Evolutionary conservation across 2,113 vertebrate species (phyloP).

Genomic region (Speoplatyrhinus poulsoni): DNA sequence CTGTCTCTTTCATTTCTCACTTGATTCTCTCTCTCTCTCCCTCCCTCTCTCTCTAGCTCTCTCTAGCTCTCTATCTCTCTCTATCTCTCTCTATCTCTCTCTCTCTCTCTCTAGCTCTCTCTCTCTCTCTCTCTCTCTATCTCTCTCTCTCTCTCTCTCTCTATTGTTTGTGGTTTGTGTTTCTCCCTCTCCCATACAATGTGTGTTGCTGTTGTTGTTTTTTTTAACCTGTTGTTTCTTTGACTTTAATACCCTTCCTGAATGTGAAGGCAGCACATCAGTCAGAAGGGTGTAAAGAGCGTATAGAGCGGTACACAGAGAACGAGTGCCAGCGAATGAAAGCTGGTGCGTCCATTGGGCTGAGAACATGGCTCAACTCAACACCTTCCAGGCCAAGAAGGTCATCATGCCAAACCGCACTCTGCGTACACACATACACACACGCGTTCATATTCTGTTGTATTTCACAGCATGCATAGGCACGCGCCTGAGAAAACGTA

Average conservation of each 20-base stretch:
- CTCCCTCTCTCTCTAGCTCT: constrained; percentile 14
- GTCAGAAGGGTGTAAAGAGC: neutral
- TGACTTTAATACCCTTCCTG: no score
- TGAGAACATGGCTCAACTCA: constrained; percentile 17
- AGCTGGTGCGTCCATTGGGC: constrained; percentile 35
- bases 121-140: constrained; percentile 8
- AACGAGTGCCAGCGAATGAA: neutral
- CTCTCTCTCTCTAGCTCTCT: neutral
- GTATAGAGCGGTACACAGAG: neutral
- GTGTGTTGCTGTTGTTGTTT: no score
- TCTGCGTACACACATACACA: constrained; percentile 18
- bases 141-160: constrained; percentile 8
- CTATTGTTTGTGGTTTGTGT: neutral
- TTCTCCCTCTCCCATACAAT: no score
- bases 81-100: constrained; percentile 2
- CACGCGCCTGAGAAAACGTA: neutral
- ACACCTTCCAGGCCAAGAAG: constrained; percentile 35
- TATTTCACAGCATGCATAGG: constrained; percentile 9
- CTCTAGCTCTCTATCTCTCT: neutral
- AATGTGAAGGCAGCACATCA: neutral
- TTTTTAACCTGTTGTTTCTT: no score
- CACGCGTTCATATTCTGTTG: neutral
- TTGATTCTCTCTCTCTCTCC: constrained; percentile 3
- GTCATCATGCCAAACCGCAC: constrained; percentile 41
- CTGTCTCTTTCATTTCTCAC: neutral